phyloP scores from a whole-genome alignment of 2,113 vertebrate genomes.

The Steatornis caripensis region DNA sequence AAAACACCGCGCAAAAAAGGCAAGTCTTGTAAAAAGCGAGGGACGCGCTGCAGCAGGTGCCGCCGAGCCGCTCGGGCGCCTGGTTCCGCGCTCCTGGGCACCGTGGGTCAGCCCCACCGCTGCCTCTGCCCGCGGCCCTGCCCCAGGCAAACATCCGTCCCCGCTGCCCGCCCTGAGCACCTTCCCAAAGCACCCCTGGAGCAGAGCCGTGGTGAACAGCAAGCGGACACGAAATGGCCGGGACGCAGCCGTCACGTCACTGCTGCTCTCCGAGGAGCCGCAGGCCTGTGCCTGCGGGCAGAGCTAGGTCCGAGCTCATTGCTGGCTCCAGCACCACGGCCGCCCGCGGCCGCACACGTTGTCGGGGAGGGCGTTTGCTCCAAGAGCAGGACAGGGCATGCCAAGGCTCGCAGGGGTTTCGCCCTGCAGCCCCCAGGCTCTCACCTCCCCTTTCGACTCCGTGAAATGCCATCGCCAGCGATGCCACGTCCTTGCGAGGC shows the following conservation, averaged over 20 bases:
- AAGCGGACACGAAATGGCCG: rapidly evolving
- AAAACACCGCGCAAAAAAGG: background rate
- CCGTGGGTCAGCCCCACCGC: rapidly evolving
- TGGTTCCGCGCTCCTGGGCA: rapidly evolving
- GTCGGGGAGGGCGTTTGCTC: background rate
- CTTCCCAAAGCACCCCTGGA: background rate
- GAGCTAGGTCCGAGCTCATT: background rate
- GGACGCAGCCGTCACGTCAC: background rate
- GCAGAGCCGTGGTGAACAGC: background rate
- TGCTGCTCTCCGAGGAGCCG: rapidly evolving
- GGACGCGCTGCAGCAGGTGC: rapidly evolving
- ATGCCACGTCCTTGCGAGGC: rapidly evolving
- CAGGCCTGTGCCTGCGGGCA: background rate
- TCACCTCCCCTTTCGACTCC: rapidly evolving
- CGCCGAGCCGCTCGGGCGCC: rapidly evolving
- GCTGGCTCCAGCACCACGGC: background rate
- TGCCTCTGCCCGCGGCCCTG: background rate
- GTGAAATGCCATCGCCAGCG: background rate
- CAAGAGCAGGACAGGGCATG: background rate
- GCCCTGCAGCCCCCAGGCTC: background rate
- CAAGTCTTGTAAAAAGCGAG: background rate
- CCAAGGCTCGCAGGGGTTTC: background rate
- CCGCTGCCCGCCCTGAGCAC: background rate
- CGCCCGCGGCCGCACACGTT: background rate
- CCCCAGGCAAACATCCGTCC: too few relatives aligned